Evolutionary conservation across 2,113 vertebrate genomes (phyloP).

Genomic region (Mirounga angustirostris): DNA sequence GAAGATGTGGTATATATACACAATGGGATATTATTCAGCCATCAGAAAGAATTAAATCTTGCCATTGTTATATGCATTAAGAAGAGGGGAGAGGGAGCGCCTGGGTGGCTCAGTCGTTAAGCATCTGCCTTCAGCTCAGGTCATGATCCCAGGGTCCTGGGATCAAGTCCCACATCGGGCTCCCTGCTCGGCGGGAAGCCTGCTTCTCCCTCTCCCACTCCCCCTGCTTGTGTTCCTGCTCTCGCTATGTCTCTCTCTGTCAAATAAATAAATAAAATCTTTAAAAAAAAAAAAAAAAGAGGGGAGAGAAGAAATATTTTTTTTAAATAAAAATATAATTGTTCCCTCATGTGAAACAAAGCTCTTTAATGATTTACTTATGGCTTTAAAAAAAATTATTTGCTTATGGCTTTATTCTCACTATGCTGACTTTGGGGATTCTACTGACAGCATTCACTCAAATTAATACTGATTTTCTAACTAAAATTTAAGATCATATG

Average conservation of each 20-base stretch:
- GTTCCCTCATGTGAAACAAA: background rate
- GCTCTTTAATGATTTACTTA: conserved; percentile 1
- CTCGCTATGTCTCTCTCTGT: no score
- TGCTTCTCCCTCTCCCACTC: no score
- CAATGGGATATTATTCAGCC: background rate
- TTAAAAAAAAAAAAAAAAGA: background rate
- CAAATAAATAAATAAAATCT: no score
- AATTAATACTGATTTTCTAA: conserved; percentile 14
- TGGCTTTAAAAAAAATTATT: background rate
- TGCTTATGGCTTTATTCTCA: background rate
- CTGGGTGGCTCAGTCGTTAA: no score
- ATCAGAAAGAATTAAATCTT: background rate
- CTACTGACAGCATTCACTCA: background rate
- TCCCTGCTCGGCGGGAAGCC: no score
- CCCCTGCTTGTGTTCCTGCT: no score
- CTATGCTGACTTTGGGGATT: background rate
- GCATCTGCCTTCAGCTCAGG: no score
- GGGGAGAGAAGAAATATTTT: background rate
- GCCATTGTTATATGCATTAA: background rate
- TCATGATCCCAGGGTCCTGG: no score
- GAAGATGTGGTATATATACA: background rate
- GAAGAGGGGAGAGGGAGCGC: background rate
- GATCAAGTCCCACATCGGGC: no score
- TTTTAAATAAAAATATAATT: background rate
- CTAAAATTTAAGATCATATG: background rate